Base-by-base conservation (phyloP, 2,113 vertebrate genomes). In the Campylorhamphus procurvoides region DNA sequence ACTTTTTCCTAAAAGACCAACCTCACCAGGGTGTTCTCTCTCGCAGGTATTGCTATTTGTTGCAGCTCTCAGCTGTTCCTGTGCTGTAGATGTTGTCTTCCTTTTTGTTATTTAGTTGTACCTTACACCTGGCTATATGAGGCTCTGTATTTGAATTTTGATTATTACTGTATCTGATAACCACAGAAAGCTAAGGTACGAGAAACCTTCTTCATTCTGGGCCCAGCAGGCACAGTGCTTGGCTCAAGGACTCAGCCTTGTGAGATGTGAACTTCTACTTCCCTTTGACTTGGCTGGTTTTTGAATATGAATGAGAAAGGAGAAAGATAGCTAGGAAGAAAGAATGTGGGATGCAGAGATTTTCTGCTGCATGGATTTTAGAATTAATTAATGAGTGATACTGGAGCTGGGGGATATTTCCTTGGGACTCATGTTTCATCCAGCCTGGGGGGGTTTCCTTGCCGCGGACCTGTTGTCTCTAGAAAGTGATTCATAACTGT, bases 11-110 rank as follows among this genome's bases (percentile, higher is more conserved):
- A 11, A 71, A 67, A 33, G 20, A 37, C 15, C n/a, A 10, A 18
- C 47, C 19, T 68, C 42, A 11, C 42, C 33, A 10, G 13, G 18
- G 31, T 2, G 9, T 75, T 25, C 85, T n/a, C 59, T 69, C 24
- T 37, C 35, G 53, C 27, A 58, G 18, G 23, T 24, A 4, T 17
- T 4, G 1, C 16, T 46, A 9, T 17, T 69, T 52, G 14, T 27
- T 42, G 24, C 13, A 29, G 49, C 28, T 83, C 78, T 40, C 56
- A 28, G 33, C 0, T 0, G 5, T 52, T 58, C 19, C 14, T 27
- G 14, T 60, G 25, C 63, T 56, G 33, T 13, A 59, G 35, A 7
- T 49, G 8, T 29, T 37, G 25, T 49, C n/a, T 78, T 68, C 27
- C 14, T 40, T 50, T 15, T 39, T 78, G 20, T 49, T 63, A 19